These are phyloP conservation scores for Nycteola revayana DNA, from an alignment of 2,888 invertebrate species.

Conservation along the genomic window DNA sequence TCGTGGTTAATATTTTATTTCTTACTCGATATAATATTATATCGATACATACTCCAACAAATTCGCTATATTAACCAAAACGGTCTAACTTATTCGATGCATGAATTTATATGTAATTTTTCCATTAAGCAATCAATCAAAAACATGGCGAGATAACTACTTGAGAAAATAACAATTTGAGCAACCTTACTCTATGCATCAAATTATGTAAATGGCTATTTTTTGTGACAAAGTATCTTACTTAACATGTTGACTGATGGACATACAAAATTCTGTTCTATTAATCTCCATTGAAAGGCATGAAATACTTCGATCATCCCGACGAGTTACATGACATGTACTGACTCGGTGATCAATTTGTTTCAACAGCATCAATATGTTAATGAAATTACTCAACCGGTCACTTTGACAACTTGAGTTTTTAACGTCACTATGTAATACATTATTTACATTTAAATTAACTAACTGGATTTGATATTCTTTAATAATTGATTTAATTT, in stretches of 20 bases:
- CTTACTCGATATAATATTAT: no score
- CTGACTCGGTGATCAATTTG: slow-evolving; percentile 40
- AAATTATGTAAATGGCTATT: slow-evolving; percentile 34
- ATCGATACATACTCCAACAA: no score
- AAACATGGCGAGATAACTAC: slow-evolving; percentile 33
- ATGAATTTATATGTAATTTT: no score
- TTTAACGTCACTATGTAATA: slow-evolving; percentile 6
- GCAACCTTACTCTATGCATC: slow-evolving; percentile 31
- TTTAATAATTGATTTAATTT: no score
- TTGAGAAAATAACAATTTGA: slow-evolving; percentile 29
- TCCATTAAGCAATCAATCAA: slow-evolving; percentile 37
- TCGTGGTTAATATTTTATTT: no score
- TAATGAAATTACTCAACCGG: slow-evolving; percentile 43
- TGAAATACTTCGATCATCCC: slow-evolving; percentile 32
- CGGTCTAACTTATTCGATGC: no score
- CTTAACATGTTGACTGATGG: slow-evolving; percentile 35
- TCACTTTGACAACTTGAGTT: slow-evolving; percentile 17
- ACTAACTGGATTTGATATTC: background rate
- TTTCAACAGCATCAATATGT: slow-evolving; percentile 45
- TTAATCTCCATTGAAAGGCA: slow-evolving; percentile 38
- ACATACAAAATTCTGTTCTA: slow-evolving; percentile 33
- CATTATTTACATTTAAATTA: background rate
- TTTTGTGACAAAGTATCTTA: slow-evolving; percentile 30
- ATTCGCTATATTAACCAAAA: no score
- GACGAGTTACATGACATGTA: slow-evolving; percentile 34